phyloP scores from a whole-genome alignment of 2,888 invertebrate genomes.

The Xestia ashworthii region DNA sequence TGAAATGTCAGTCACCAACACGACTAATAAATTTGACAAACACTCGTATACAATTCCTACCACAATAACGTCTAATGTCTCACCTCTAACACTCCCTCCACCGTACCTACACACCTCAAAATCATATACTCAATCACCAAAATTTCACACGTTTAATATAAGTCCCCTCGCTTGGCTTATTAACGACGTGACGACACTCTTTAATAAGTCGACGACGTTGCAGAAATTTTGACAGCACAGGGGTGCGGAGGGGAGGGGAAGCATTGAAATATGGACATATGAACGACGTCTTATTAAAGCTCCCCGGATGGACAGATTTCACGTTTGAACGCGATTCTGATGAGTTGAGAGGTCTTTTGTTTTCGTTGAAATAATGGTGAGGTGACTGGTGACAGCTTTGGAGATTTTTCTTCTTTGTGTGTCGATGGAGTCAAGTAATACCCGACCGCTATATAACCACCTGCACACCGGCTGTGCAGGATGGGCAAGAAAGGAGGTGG shows the following conservation, averaged over 20 bases:
- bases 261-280: conserved; percentile 63
- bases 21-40: not conserved
- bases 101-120: conserved; percentile 8
- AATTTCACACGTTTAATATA: conserved; percentile 64
- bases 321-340: conserved; percentile 34
- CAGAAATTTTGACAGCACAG: conserved; percentile 65
- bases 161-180: conserved; percentile 62
- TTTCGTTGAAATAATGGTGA: not conserved
- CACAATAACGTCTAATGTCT: not conserved
- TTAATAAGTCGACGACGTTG: conserved; percentile 68
- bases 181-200: conserved; percentile 63
- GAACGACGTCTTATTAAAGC: conserved; percentile 63
- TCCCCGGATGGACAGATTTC: conserved; percentile 52
- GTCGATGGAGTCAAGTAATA: too few relatives aligned
- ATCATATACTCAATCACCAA: conserved; percentile 16
- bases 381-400: not conserved
- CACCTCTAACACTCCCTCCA: not conserved
- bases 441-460: too few relatives aligned
- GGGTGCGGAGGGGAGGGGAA: not conserved
- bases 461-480: too few relatives aligned
- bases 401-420: not conserved
- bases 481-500: too few relatives aligned
- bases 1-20: not conserved
- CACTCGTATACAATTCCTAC: not conserved
- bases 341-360: conserved; percentile 21